Conservation (phyloP, 30 jellyfish, hydroid and myxozoan species). For the Euphysa ruthae region DNA sequence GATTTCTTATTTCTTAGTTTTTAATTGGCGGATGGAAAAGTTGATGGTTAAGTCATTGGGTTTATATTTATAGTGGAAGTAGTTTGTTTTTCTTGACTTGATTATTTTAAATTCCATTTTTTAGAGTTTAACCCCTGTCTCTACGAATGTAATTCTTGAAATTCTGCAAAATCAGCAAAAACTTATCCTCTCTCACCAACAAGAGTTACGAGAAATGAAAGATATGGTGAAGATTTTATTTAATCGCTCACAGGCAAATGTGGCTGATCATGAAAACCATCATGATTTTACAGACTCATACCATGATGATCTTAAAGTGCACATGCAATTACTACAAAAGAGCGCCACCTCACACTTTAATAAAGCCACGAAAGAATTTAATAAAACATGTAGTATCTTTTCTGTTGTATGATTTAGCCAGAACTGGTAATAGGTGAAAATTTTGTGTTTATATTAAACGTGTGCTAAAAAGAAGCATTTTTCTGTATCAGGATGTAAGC, state of each 20-base stretch:
- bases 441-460: no score
- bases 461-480: no score
- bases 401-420: background rate
- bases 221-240: conserved; percentile 10
- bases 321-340: conserved; percentile 61
- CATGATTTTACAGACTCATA: background rate
- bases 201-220: conserved; percentile 27
- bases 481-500: no score
- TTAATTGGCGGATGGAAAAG: no score
- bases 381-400: conserved; percentile 75
- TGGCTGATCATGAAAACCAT: background rate
- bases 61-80: no score
- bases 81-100: no score
- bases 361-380: conserved; percentile 49
- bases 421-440: no score
- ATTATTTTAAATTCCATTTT: no score
- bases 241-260: background rate
- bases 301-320: conserved; percentile 26
- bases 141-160: background rate
- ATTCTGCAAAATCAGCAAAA: conserved; percentile 6
- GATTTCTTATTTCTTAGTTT: no score
- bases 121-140: no score
- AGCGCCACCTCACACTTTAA: conserved; percentile 51
- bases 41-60: no score
- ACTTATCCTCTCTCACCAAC: conserved; percentile 7